Evolutionary conservation across 2,888 invertebrate genomes (phyloP), one percentile per base, ranked within the genome.

Genomic region (Gymnoscelis rufifasciata): DNA sequence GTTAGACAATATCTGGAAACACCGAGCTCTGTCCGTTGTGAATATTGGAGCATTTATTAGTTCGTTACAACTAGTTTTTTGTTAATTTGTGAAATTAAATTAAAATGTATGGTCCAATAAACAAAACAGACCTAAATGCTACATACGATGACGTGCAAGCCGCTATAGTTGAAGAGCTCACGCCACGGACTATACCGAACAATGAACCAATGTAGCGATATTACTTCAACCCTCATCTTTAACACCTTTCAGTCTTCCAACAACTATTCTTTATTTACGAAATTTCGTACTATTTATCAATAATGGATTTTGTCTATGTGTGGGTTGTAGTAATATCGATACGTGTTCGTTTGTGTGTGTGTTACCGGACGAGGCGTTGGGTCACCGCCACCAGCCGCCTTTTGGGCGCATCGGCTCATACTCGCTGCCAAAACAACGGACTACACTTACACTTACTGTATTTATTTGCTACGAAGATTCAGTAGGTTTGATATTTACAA

Each of bases 381-480:
- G 82, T 79, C 83, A 82, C 65, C 80, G 82, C 71, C 78, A 71
- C 67, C 76, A 68, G 57, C 69, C 74, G 73, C 77, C 78, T 45
- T 43, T 59, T 66, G 59, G 66, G 60, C 75, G 53, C 78, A 78
- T 74, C 75, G 80, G 79, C 79, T 71, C 82, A 74, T 78, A 78
- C 74, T 74, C 78, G 71, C 84, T 84, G 83, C 71, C 70, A 62
- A 79, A 71, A 80, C 68, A 57, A 33, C 33, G 33, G n/a, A 13
- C 13, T 15, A 19, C 8, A 29, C 12, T 12, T 31, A 31, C 31
- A 31, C n/a, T 13, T 31, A 31, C 14, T 14, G 19, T 5, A 19
- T 5, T 19, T 19, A 5, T 19, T 19, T 19, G n/a, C n/a, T n/a
- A 19, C 5, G 19, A 19, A 19, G 19, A 5, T 5, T 19, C n/a